phyloP scores from a whole-genome alignment of 2,888 invertebrate genomes.

The Meliscaeva auricollis region DNA sequence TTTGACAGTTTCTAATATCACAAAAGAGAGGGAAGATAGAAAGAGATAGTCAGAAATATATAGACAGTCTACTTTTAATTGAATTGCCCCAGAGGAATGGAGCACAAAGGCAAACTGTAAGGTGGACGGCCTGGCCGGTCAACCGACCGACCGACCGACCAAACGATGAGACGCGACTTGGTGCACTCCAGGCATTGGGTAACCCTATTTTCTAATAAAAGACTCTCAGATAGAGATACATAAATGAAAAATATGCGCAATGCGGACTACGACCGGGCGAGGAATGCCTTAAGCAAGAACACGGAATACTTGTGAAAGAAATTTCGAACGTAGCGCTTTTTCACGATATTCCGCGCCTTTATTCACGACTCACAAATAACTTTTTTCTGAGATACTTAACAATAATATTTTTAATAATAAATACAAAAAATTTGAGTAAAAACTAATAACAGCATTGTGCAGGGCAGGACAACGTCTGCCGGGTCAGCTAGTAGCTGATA shows the following conservation, averaged over 20 bases:
- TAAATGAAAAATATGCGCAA: slow-evolving; percentile 5
- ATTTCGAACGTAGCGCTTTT: too few species aligned
- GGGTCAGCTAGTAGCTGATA: too few species aligned
- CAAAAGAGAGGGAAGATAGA: neutral
- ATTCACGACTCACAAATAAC: too few species aligned
- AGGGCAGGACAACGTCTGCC: too few species aligned
- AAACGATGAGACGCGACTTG: neutral
- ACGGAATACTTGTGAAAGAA: too few species aligned
- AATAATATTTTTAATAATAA: too few species aligned
- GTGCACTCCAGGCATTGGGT: slow-evolving; percentile 11
- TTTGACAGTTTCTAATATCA: slow-evolving; percentile 53
- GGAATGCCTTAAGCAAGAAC: too few species aligned
- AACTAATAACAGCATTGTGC: too few species aligned
- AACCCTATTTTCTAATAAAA: slow-evolving; percentile 31
- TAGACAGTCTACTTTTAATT: slow-evolving; percentile 58
- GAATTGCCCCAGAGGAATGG: slow-evolving; percentile 44
- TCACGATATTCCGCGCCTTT: too few species aligned
- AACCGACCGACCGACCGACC: neutral
- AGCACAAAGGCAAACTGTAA: slow-evolving; percentile 5
- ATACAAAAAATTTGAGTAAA: too few species aligned
- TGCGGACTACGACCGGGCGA: too few species aligned
- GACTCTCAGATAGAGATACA: slow-evolving; percentile 1
- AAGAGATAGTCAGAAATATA: slow-evolving; percentile 8
- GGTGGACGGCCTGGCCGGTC: neutral
- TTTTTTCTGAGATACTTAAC: too few species aligned